Base-by-base conservation (phyloP, 2,113 vertebrate species). In the Cnemophilus loriae region DNA sequence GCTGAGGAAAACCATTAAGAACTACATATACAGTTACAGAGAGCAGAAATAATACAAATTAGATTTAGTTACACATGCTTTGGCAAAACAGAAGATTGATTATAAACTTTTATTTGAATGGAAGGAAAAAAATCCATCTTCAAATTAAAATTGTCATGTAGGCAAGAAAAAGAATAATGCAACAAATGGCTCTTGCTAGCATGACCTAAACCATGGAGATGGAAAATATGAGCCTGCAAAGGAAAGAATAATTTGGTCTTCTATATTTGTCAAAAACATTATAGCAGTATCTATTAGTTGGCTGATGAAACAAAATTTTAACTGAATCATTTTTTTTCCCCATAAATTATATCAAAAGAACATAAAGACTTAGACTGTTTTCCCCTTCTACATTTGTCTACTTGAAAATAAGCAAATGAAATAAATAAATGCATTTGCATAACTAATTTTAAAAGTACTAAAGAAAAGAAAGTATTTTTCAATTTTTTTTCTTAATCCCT, bases 111-210 rank as follows among this genome's bases (percentile, higher is more conserved):
- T 69, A 59, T 80, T 96, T 97, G 85, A 95, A 71, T 68, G n/a
- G 90, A 97, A 94, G 53, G 71, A 28, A 91, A 94, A 95, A 89
- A 95, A 91, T 96, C 75, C 17, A 81, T 93, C 59, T 93, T 44
- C 37, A 90, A 93, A 88, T 95, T 95, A 96, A 94, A 96, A 92
- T 89, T 93, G 96, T 80, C 78, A 90, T 65, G 30, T 16, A 92
- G 50, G 39, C 35, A 87, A 82, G 57, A 53, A 80, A 69, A 90
- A 80, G 26, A 85, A 60, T 57, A 85, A 80, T 59, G 37, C n/a
- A 76, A 76, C 23, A 94, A 87, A 94, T 69, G 23, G 15, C 6
- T 92, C 65, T 84, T 92, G 44, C 30, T 91, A 71, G 19, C 46
- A 55, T 39, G 57, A 65, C 53, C 37, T 79, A 83, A 93, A 77